Base-by-base conservation (phyloP, 2,888 invertebrate species). In the Chrysotoxum bicinctum region DNA sequence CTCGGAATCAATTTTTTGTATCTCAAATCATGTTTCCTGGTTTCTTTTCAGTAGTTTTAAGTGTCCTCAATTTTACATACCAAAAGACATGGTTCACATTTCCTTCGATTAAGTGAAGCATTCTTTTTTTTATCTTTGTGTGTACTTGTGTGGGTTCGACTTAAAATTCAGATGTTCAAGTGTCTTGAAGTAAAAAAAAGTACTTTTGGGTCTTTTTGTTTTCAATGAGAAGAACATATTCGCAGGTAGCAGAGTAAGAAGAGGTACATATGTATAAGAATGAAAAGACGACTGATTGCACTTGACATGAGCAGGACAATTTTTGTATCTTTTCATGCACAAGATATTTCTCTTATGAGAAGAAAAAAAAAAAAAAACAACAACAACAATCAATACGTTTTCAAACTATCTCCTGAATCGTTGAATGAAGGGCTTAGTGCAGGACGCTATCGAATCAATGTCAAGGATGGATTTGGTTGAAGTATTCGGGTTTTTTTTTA, bases 211-310 rank as follows among this genome's bases (percentile, higher is more conserved):
- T 30, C 2, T 40, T 72, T 72, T 50, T n/a, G 37, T 72, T 73
- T 50, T 21, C 23, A 48, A 7, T 12, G 50, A 58, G 50, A 56
- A 37, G 45, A 37, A 80, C 23, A 78, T 30, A 50, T 74, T 74
- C 50, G 23, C 68, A 78, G 83, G 73, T 78, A 64, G 26, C 48
- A 23, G 69, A 19, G 1, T 19, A 32, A 32, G 19, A 35, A 56
- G 12, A 58, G 7, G 35, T 58, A n/a, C n/a, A n/a, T n/a, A n/a
- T n/a, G n/a, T n/a, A 35, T 62, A 26, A n/a, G 40, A 26, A 21
- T 78, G 69, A 78, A 78, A 69, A 78, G 83, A 78, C 40, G 50
- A 83, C 68, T 69, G 69, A 83, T 83, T 83, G 78, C 83, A 83
- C 83, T 78, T 74, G 69, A 78, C 78, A 73, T 78, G 69, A 69